Evolutionary conservation across 1,140 invertebrate species (phyloP), one percentile per base, ranked within the genome.

Genomic region (Drosophila novamexicana): DNA sequence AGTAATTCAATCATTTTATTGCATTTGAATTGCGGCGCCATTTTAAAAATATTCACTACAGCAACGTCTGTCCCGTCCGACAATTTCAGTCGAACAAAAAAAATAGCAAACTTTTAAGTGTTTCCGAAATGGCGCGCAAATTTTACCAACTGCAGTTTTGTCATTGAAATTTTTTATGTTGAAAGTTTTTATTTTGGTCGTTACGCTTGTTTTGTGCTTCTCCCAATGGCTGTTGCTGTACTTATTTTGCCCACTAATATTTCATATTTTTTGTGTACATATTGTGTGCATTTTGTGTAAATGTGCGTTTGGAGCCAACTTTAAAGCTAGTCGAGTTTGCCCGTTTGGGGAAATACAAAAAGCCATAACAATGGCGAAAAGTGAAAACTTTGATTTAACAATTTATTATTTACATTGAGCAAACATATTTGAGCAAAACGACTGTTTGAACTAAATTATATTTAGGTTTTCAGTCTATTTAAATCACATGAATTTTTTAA

Each of bases 81-180:
- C 65, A 42, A 57, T 50, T 56, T 42, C 71, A 40, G 36, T 57
- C 22, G 10, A 45, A 44, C 10, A 49, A 49, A 49, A 37, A 69
- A 59, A 69, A 54, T 16, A 37, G 14, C 50, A 58, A 72, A 65
- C 36, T 73, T 73, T 73, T 73, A 68, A 73, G 70, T 73, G 70
- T 73, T 73, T 73, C 70, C 70, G 70, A 73, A 73, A 73, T 67
- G 63, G 47, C 56, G 47, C 74, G 54, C 61, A 76, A 59, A 71
- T 66, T 71, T 72, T 37, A 16, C 52, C 49, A 75, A 76, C 58
- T 77, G 75, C 70, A 74, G 70, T 68, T 77, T 52, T 68, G 70
- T 77, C 53, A 74, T 74, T 77, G 75, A 74, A 79, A 52, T 74
- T 74, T 79, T 29, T 62, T 62, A 62, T 77, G 70, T 61, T 44